Conservation (phyloP, 1,140 invertebrate species). For the Orussus abietinus region DNA sequence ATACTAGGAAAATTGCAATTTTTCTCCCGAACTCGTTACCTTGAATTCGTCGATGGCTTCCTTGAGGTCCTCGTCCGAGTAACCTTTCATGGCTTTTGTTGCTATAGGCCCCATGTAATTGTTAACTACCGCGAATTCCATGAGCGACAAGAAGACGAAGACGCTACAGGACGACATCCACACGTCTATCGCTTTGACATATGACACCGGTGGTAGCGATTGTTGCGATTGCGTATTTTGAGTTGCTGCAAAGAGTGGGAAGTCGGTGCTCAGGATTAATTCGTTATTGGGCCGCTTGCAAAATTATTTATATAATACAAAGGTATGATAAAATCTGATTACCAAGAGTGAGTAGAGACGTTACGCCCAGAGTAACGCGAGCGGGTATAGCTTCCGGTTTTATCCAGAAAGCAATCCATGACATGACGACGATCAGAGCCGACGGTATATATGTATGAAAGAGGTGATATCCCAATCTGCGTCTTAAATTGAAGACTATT, state of each 20-base stretch:
- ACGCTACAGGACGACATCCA: constrained; percentile 93
- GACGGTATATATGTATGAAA: constrained; percentile 91
- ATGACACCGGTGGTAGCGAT: constrained; percentile 84
- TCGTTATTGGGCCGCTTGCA: too few species aligned
- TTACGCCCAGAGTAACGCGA: constrained; percentile 76
- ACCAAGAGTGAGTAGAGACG: constrained; percentile 78
- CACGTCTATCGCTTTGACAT: constrained; percentile 88
- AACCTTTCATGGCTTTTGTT: constrained; percentile 86
- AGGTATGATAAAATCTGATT: too few species aligned
- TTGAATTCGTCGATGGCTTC: constrained; percentile 73
- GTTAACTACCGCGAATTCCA: constrained; percentile 90
- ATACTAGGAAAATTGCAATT: too few species aligned
- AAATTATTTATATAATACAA: neutral
- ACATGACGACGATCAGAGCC: constrained; percentile 87
- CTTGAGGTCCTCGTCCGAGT: constrained; percentile 78
- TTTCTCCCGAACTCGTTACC: too few species aligned
- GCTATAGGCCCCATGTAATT: constrained; percentile 86
- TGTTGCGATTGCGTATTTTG: constrained; percentile 89
- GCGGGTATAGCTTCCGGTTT: constrained; percentile 86
- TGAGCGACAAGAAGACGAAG: constrained; percentile 87
- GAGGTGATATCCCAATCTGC: constrained; percentile 82
- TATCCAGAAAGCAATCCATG: constrained; percentile 92
- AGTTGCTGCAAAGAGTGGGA: constrained; percentile 65
- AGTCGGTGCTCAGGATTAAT: too few species aligned
- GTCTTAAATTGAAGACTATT: constrained; percentile 76